phyloP scores from a whole-genome alignment of 1,140 invertebrate species.

The Papilio xuthus region DNA sequence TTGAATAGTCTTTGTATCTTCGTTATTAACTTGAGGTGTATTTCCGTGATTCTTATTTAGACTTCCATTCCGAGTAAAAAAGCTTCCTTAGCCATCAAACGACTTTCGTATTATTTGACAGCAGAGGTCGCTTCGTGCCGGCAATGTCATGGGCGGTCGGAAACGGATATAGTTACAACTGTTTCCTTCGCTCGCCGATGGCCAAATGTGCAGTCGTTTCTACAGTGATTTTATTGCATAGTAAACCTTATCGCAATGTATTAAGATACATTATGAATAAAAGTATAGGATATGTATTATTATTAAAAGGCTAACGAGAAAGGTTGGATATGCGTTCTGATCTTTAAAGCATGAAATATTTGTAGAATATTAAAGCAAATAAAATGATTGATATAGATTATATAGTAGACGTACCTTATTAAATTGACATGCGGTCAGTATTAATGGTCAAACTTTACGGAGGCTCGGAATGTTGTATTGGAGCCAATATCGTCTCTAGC shows the following conservation, averaged over 20 bases:
- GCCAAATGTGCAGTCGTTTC: constrained; percentile 12
- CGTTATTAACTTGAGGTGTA: not conserved
- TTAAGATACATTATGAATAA: not conserved
- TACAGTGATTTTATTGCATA: not conserved
- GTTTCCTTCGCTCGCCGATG: constrained; percentile 43
- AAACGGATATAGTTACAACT: constrained; percentile 53
- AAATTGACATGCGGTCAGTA: too few relatives aligned
- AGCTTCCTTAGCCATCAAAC: constrained; percentile 30
- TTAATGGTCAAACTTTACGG: not conserved
- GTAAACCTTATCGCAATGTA: not conserved
- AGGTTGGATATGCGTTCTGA: not conserved
- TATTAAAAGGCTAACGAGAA: not conserved
- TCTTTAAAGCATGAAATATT: not conserved
- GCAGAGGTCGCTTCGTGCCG: constrained; percentile 42
- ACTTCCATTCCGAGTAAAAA: constrained; percentile 3
- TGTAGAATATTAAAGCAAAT: not conserved
- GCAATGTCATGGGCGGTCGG: constrained; percentile 41
- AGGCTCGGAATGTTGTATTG: not conserved
- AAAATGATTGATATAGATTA: not conserved
- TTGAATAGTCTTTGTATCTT: not conserved
- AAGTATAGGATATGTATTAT: not conserved
- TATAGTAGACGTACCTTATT: too few relatives aligned
- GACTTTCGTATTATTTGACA: constrained; percentile 42
- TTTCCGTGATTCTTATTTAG: constrained; percentile 28
- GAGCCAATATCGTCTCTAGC: too few relatives aligned